A percentile compares a stretch with the other conserved stretches of the same genome.
Conservation (phyloP, 2,113 vertebrate species). For the Mesocricetus auratus region DNA sequence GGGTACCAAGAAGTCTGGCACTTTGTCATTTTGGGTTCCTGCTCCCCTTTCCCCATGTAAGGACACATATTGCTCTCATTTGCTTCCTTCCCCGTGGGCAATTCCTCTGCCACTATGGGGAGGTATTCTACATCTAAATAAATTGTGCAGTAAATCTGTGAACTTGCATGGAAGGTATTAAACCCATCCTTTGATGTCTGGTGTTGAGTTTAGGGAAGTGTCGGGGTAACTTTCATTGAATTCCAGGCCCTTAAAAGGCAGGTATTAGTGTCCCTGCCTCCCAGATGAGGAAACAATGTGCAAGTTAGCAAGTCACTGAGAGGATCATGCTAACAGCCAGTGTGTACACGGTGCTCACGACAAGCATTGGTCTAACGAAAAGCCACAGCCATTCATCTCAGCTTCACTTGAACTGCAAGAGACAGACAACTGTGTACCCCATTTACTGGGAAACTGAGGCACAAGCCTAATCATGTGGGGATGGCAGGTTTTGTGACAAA, state of each 20-base stretch:
- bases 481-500: neutral
- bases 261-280: neutral
- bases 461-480: neutral
- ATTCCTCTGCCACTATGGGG: neutral
- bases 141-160: slow-evolving; percentile 62
- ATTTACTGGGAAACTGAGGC: neutral
- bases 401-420: neutral
- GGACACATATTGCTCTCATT: neutral
- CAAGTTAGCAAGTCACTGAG: neutral
- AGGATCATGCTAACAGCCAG: neutral
- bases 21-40: neutral
- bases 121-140: slow-evolving; percentile 48
- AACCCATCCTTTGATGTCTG: slow-evolving; percentile 60
- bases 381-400: too few species aligned
- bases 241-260: slow-evolving; percentile 73
- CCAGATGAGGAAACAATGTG: neutral
- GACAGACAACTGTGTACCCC: neutral
- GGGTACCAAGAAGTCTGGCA: neutral
- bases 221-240: slow-evolving; percentile 8
- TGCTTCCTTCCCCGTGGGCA: slow-evolving; percentile 15
- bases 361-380: neutral
- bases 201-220: neutral
- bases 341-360: rapidly evolving
- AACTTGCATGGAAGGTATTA: slow-evolving; percentile 53
- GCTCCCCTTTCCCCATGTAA: neutral